These are phyloP conservation scores for Colossoma macropomum DNA, from an alignment of 2,113 vertebrate species.

Conservation along the genomic window DNA sequence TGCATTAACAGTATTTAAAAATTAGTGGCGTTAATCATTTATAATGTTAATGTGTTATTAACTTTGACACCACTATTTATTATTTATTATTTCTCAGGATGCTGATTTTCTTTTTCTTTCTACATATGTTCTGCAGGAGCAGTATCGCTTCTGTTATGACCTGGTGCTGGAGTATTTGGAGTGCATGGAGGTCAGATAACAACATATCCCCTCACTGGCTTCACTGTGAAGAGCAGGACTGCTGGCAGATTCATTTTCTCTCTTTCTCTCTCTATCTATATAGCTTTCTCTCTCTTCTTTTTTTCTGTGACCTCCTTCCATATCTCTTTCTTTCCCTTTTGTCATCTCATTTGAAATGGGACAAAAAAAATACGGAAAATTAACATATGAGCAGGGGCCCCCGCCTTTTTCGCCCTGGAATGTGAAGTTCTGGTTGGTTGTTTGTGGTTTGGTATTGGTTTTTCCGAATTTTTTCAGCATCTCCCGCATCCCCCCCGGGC, in stretches of 20 bases:
- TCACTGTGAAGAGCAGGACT: conserved; percentile 54
- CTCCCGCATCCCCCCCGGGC: conserved; percentile 60
- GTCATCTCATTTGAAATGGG: conserved; percentile 29
- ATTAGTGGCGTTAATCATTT: no score
- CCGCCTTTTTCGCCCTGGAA: conserved; percentile 74
- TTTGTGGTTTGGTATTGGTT: conserved; percentile 65
- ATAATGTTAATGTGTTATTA: no score
- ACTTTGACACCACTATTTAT: no score
- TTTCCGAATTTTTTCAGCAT: conserved; percentile 62
- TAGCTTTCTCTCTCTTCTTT: neutral
- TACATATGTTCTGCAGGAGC: conserved; percentile 69
- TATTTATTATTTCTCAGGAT: no score
- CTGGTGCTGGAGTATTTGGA: conserved; percentile 83
- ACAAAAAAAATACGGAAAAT: conserved; percentile 24
- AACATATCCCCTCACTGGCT: conserved; percentile 64
- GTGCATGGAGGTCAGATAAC: conserved; percentile 83
- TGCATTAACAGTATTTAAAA: no score
- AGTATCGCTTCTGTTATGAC: conserved; percentile 84
- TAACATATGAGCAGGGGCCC: conserved; percentile 57
- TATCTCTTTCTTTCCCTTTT: conserved; percentile 4
- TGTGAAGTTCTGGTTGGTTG: conserved; percentile 69
- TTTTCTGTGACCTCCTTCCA: neutral
- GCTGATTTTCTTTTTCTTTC: neutral
- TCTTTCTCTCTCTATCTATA: neutral
- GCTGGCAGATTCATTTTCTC: conserved; percentile 48